Base-by-base conservation (phyloP, 2,797 vertebrate species). In the Anabacerthia variegaticeps region DNA sequence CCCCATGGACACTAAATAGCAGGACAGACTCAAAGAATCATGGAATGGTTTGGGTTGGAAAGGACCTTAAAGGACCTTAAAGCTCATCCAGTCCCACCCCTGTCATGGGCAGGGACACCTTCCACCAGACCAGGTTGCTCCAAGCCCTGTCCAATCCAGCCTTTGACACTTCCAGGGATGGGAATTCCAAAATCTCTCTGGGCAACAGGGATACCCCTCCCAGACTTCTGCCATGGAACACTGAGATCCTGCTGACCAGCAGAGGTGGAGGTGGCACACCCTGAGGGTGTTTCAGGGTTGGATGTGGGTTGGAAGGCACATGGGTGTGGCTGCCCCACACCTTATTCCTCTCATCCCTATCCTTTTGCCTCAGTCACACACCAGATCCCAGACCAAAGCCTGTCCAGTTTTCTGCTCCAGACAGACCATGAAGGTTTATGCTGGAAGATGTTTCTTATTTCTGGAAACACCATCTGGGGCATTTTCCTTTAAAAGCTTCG, bases 391-490 rank as follows among this genome's bases (percentile, higher is more conserved):
- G 26, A 74, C 67, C 58, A 85, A 87, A 46, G 7, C 61, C 65
- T 1, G 0, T 81, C 51, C 56, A 13, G 21, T 24, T 48, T 59
- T 34, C 55, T 41, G 27, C 49, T 54, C 54, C 69, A 55, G 62
- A 43, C 3, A 7, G 52, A 30, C 54, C 22, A 0, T 15, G 24
- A 62, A 21, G 23, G 59, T 44, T 89, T 58, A 30, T 14, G n/a
- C 79, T 92, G 87, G 87, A 87, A 92, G 73, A 66, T 32, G 39
- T 69, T 92, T 92, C 78, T 81, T 69, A 24, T 76, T 94, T 81
- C 78, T 95, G 72, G 75, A 88, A 77, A 66, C 32, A 20, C 30
- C 6, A 21, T 58, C 85, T 71, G 72, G 26, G 77, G 37, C 30
- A 39, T 83, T 91, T 79, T 68, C 19, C 36, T 75, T 66, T 65